phyloP scores from a whole-genome alignment of 2,797 vertebrate genomes.

The Eleutherodactylus coqui region DNA sequence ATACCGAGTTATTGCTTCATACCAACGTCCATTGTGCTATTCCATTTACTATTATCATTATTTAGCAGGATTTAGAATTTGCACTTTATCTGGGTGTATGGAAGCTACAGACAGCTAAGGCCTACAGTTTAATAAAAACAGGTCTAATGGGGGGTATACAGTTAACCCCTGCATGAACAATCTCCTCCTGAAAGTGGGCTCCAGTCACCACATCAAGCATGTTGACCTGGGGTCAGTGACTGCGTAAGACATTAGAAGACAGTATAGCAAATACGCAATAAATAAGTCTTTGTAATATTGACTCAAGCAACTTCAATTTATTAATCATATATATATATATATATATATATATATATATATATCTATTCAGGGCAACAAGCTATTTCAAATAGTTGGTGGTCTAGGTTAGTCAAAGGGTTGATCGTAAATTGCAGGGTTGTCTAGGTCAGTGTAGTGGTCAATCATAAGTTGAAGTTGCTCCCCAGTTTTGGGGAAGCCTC shows the following conservation, averaged over 20 bases:
- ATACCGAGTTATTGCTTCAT: constrained; percentile 4
- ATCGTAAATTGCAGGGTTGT: no score
- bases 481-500: no score
- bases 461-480: no score
- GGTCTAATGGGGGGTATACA: background rate
- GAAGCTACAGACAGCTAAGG: background rate
- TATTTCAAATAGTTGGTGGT: background rate
- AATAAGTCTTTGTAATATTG: background rate
- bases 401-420: background rate
- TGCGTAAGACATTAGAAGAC: background rate
- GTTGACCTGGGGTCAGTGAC: background rate
- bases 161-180: background rate
- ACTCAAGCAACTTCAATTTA: background rate
- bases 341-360: no score
- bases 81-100: background rate
- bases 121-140: constrained; percentile 9
- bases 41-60: constrained; percentile 26
- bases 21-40: constrained; percentile 32
- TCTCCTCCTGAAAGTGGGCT: background rate
- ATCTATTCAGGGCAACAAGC: background rate
- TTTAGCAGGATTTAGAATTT: constrained; percentile 24
- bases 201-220: background rate
- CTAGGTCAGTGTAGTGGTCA: no score
- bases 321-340: no score
- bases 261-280: background rate